Conservation (phyloP, 1,140 invertebrate genomes). For the Adoxophyes honmai region DNA sequence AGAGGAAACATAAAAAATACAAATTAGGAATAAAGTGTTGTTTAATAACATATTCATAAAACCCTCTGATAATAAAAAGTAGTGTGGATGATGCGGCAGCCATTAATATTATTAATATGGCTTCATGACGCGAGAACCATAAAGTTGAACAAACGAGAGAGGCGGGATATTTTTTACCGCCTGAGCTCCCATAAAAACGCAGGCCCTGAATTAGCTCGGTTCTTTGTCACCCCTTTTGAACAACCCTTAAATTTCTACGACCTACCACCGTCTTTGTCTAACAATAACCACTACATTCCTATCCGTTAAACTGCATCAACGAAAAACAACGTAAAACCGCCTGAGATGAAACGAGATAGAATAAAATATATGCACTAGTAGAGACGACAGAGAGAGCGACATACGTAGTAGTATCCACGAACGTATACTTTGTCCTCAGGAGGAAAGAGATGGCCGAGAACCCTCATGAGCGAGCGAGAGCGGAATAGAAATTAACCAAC, state of each 20-base stretch:
- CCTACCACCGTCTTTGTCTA: slow-evolving; percentile 76
- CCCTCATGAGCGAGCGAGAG: slow-evolving; percentile 55
- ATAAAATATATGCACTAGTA: slow-evolving; percentile 76
- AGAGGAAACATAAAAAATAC: slow-evolving; percentile 9
- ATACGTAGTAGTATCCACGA: slow-evolving; percentile 67
- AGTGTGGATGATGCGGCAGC: slow-evolving; percentile 57
- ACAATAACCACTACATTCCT: slow-evolving; percentile 74
- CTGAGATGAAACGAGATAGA: slow-evolving; percentile 76
- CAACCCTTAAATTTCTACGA: slow-evolving; percentile 75
- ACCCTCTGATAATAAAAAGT: slow-evolving; percentile 46
- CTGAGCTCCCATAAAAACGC: slow-evolving; percentile 70
- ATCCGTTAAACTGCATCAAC: slow-evolving; percentile 76
- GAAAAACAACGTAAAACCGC: slow-evolving; percentile 73
- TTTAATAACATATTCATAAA: slow-evolving; percentile 57
- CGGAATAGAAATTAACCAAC: slow-evolving; percentile 68
- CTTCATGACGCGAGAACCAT: slow-evolving; percentile 62
- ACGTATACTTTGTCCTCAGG: slow-evolving; percentile 49
- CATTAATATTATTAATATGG: slow-evolving; percentile 74
- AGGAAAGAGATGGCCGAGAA: slow-evolving; percentile 56
- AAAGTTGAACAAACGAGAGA: slow-evolving; percentile 75
- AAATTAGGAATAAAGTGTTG: slow-evolving; percentile 26
- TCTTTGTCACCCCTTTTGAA: slow-evolving; percentile 76
- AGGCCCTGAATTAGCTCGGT: slow-evolving; percentile 75
- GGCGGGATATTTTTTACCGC: slow-evolving; percentile 75
- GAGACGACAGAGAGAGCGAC: slow-evolving; percentile 67